Percentiles rank a stretch among this genome's conserved stretches.
phyloP scores from a whole-genome alignment of 2,113 vertebrate genomes.

The Charina bottae region DNA sequence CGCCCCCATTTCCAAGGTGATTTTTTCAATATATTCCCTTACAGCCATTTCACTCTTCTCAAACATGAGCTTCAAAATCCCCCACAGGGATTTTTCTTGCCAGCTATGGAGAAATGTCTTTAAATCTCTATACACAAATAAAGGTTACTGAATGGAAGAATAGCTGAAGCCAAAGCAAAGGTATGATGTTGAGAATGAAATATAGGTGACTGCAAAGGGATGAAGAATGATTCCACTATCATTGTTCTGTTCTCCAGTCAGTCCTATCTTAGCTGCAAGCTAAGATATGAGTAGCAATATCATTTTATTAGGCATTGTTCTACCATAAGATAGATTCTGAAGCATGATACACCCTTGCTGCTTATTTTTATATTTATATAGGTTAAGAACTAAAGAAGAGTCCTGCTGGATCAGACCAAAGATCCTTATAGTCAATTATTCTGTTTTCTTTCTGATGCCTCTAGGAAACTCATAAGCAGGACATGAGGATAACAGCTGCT shows the following conservation, averaged over 20 bases:
- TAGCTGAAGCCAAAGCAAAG: slow-evolving; percentile 13
- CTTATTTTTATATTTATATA: not conserved
- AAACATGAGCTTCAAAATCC: slow-evolving; percentile 37
- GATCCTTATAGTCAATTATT: not conserved
- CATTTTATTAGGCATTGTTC: not conserved
- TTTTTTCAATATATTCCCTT: not conserved
- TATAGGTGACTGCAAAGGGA: not conserved
- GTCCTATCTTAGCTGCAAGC: not conserved
- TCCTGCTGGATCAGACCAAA: not conserved
- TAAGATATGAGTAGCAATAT: not conserved
- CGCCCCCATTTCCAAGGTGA: not conserved
- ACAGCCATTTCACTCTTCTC: slow-evolving; percentile 33
- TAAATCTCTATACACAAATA: slow-evolving; percentile 36
- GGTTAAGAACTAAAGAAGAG: not conserved
- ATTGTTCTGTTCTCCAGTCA: not conserved
- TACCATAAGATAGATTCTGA: not conserved
- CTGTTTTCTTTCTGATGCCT: not conserved
- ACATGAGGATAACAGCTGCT: not conserved
- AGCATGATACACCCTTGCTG: not conserved
- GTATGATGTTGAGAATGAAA: slow-evolving; percentile 21
- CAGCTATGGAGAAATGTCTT: slow-evolving; percentile 47
- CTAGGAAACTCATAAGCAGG: not conserved
- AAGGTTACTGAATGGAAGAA: slow-evolving; percentile 33
- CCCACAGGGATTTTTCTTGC: slow-evolving; percentile 47
- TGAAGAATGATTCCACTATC: not conserved